These are phyloP conservation scores for Hetaerina titia DNA, from an alignment of 2,888 invertebrate species.

Conservation along the genomic window DNA sequence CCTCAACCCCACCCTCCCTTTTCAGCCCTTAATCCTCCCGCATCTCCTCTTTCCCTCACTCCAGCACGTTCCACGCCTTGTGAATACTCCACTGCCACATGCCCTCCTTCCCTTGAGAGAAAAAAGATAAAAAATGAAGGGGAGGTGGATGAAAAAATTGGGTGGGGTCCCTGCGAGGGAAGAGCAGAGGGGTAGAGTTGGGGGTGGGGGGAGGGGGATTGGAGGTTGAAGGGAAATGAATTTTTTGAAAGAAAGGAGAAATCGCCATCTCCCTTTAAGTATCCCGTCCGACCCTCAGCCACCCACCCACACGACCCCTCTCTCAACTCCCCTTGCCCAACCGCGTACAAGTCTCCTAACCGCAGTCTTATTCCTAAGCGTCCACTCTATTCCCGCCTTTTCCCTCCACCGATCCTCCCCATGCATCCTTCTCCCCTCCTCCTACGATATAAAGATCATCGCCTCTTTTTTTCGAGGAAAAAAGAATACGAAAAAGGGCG, in stretches of 20 bases:
- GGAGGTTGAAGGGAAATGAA: conserved; percentile 6
- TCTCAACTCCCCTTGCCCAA: not conserved
- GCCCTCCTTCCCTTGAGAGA: not conserved
- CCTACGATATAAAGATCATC: conserved; percentile 4
- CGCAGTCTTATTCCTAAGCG: conserved; percentile 1
- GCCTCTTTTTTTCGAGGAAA: not conserved
- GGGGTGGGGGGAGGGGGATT: not conserved
- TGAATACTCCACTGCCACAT: conserved; percentile 40
- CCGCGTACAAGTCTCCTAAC: not conserved
- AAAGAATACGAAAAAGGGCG: not conserved
- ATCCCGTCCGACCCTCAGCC: not conserved
- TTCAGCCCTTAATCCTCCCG: conserved; percentile 59
- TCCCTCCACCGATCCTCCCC: not conserved
- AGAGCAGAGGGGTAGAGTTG: not conserved
- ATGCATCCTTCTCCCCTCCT: not conserved
- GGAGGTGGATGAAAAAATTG: conserved; percentile 1
- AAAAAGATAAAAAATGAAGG: conserved; percentile 17
- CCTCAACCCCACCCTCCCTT: not conserved
- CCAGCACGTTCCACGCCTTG: conserved; percentile 66
- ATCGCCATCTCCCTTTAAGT: conserved; percentile 17
- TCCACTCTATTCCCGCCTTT: conserved; percentile 38
- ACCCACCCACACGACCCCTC: not conserved
- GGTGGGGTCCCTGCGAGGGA: not conserved
- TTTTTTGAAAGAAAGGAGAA: conserved; percentile 36
- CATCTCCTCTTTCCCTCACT: conserved; percentile 56